Evolutionary conservation across 2,113 vertebrate genomes (phyloP).

Genomic region (Rhinichthys klamathensis): DNA sequence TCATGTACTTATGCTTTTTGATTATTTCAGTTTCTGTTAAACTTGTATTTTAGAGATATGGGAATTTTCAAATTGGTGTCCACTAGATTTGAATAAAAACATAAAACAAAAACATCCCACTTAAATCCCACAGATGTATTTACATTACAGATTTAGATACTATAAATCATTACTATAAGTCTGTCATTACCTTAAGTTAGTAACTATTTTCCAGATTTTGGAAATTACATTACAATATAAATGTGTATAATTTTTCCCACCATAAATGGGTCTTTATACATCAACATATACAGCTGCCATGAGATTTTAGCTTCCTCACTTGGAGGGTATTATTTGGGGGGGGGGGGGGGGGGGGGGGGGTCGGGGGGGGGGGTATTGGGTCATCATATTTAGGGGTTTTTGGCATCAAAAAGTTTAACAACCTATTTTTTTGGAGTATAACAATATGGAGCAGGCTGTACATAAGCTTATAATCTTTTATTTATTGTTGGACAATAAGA

Average conservation of each 20-base stretch:
- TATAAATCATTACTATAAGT: too few relatives aligned
- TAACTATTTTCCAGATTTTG: not conserved
- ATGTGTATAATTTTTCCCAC: not conserved
- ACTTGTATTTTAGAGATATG: not conserved
- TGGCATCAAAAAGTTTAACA: not conserved
- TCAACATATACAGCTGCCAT: not conserved
- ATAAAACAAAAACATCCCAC: too few relatives aligned
- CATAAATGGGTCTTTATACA: too few relatives aligned
- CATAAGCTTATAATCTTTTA: constrained; percentile 73
- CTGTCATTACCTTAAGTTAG: not conserved
- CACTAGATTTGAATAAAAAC: too few relatives aligned
- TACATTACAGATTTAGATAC: too few relatives aligned
- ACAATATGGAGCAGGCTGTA: constrained; percentile 63
- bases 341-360: too few relatives aligned
- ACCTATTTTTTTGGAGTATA: constrained; percentile 39
- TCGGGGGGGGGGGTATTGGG: too few relatives aligned
- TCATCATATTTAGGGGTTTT: not conserved
- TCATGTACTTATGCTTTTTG: not conserved
- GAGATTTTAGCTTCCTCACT: too few relatives aligned
- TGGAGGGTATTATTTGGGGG: too few relatives aligned
- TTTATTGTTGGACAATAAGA: constrained; percentile 78
- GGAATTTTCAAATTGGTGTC: too few relatives aligned
- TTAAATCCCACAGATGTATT: too few relatives aligned
- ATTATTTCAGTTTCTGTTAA: not conserved
- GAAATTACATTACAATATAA: not conserved